Evolutionary conservation across 2,888 invertebrate genomes (phyloP), one percentile per base, ranked within the genome.

Genomic region (Epistrophella euchroma): DNA sequence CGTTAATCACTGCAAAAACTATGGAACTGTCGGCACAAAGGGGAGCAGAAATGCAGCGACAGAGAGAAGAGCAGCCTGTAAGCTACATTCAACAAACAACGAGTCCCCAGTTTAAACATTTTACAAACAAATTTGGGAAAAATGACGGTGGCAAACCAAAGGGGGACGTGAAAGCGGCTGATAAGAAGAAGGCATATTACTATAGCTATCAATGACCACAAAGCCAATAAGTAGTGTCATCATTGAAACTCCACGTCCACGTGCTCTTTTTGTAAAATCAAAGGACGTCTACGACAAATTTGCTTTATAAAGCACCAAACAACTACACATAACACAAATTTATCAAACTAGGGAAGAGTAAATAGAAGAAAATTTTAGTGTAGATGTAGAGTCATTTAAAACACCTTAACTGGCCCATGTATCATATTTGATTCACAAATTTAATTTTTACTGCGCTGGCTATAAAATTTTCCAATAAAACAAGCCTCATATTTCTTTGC

Each of bases 161-260:
- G 37, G 15, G 25, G 37, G 47, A 60, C 17, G 64, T 35, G 11
- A 52, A 64, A 62, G 52, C 62, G 4, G 17, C 62, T 43, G 64
- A 64, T 19, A 64, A 68, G 37, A 68, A 76, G 13, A 60, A 76
- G 17, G 4, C 17, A 17, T 52, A 47, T 11, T 76, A 58, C 40
- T 76, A 68, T 76, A 58, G 68, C 10, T 68, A 58, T 58, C 28
- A 66, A 66, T 35, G 66, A 66, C n/a, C 68, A 76, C 56, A 68
- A 58, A 37, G 76, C 56, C 1, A 37, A 76, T 13, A 58, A 68
- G n/a, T n/a, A n/a, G 25, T 76, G 66, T 76, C 68, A 37, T 35
- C 68, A 47, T 68, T 22, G 37, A 22, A 68, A 56, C 17, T 28
- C 64, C 13, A 45, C 15, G n/a, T n/a, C n/a, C n/a, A n/a, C n/a